Percentiles rank a stretch among this genome's conserved stretches.
Conservation (phyloP, 92 coral and sea anemone species). For the Phymanthus crucifer region DNA sequence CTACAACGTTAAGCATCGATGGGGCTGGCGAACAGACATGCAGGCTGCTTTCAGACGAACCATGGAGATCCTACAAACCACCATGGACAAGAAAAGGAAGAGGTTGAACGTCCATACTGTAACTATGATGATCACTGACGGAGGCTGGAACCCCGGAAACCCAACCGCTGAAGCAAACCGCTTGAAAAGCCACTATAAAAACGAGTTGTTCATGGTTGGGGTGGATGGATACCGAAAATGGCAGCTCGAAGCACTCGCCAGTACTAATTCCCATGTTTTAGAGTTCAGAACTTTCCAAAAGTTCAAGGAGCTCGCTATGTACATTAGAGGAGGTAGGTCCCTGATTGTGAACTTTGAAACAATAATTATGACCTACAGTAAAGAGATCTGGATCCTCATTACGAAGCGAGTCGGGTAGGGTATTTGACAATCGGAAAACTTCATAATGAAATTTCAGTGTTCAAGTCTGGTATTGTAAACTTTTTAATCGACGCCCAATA, state of each 20-base stretch:
- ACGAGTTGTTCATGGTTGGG: conserved; percentile 85
- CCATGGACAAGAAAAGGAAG: conserved; percentile 45
- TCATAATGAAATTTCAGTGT: no score
- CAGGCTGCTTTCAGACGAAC: conserved; percentile 55
- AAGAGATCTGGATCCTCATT: no score
- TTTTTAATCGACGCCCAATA: no score
- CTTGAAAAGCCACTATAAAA: conserved; percentile 49
- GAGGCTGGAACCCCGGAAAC: conserved; percentile 76
- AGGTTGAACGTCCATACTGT: conserved; percentile 83
- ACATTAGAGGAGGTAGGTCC: conserved; percentile 86
- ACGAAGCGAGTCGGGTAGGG: no score
- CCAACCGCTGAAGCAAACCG: conserved; percentile 59
- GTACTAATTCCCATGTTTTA: conserved; percentile 60
- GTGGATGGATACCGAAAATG: conserved; percentile 62
- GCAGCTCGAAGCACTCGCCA: conserved; percentile 77
- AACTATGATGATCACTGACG: conserved; percentile 89
- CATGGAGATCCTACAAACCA: conserved; percentile 44
- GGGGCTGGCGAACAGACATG: conserved; percentile 75
- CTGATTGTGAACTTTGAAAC: neutral
- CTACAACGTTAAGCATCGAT: conserved; percentile 67
- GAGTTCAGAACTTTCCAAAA: conserved; percentile 51
- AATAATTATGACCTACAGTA: neutral
- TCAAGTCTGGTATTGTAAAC: no score
- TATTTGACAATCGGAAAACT: no score
- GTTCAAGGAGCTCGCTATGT: conserved; percentile 81